Evolutionary conservation across 2,113 vertebrate species (phyloP).

Genomic region (Columbina picui): DNA sequence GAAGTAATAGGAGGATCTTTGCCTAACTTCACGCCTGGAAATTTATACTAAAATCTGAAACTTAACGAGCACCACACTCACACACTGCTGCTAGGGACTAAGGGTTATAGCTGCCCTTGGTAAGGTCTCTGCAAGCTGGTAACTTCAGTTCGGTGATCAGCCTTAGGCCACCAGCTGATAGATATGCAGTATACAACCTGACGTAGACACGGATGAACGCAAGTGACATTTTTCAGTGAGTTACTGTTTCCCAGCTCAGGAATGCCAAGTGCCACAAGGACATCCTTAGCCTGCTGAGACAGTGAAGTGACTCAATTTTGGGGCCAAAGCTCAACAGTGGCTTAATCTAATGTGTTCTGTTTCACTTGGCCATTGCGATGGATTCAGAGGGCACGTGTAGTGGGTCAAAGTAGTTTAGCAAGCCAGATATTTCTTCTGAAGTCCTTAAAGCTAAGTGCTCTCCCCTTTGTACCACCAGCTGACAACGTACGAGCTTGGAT

Average conservation of each 20-base stretch:
- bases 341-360: neutral
- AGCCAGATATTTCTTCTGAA: neutral
- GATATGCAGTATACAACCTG: neutral
- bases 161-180: neutral
- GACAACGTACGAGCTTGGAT: neutral
- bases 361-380: neutral
- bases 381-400: neutral
- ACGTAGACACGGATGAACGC: neutral
- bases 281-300: neutral
- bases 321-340: neutral
- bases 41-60: neutral
- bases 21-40: neutral
- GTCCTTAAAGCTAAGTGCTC: neutral
- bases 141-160: neutral
- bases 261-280: neutral
- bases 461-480: neutral
- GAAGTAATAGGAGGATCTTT: neutral
- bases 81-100: neutral
- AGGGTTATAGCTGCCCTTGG: neutral
- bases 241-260: neutral
- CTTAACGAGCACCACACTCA: neutral
- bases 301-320: neutral
- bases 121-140: neutral
- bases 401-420: neutral
- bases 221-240: neutral